Conservation (phyloP, 2,113 vertebrate species). For the Takifugu flavidus region DNA sequence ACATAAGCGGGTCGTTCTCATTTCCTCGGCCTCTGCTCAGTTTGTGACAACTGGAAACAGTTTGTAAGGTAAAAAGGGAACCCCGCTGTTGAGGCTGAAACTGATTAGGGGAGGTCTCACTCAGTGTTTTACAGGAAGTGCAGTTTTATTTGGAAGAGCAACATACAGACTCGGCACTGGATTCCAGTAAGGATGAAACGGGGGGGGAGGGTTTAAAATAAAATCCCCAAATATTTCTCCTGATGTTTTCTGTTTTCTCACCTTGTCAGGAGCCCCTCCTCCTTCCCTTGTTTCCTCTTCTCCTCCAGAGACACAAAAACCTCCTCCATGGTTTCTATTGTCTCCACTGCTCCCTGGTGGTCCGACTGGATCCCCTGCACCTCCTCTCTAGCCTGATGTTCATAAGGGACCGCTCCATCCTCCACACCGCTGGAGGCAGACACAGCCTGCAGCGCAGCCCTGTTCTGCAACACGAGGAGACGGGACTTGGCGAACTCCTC, state of each 20-base stretch:
- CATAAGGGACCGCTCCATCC: conserved; percentile 65
- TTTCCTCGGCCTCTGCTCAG: neutral
- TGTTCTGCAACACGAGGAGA: conserved; percentile 74
- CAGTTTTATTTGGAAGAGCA: too few relatives aligned
- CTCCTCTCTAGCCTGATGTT: conserved; percentile 67
- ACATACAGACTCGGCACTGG: too few relatives aligned
- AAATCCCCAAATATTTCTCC: neutral
- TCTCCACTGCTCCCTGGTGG: conserved; percentile 60
- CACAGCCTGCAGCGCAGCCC: conserved; percentile 71
- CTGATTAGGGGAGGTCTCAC: too few relatives aligned
- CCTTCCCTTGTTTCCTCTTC: conserved; percentile 67
- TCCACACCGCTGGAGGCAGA: conserved; percentile 67
- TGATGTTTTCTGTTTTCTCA: conserved; percentile 25
- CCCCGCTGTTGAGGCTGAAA: too few relatives aligned
- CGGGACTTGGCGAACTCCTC: conserved; percentile 74
- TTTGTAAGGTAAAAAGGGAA: too few relatives aligned
- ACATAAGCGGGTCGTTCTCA: neutral
- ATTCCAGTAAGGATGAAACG: too few relatives aligned
- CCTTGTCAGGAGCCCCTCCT: conserved; percentile 59
- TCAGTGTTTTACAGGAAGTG: too few relatives aligned
- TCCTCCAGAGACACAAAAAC: conserved; percentile 73
- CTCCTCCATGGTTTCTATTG: conserved; percentile 68
- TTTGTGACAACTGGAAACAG: too few relatives aligned
- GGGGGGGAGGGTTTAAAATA: too few relatives aligned
- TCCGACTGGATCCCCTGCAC: conserved; percentile 67